A percentile compares a stretch with the other conserved stretches of the same genome.
These are phyloP conservation scores for Diarsia mendica DNA, from an alignment of 2,888 invertebrate species.

Conservation along the genomic window DNA sequence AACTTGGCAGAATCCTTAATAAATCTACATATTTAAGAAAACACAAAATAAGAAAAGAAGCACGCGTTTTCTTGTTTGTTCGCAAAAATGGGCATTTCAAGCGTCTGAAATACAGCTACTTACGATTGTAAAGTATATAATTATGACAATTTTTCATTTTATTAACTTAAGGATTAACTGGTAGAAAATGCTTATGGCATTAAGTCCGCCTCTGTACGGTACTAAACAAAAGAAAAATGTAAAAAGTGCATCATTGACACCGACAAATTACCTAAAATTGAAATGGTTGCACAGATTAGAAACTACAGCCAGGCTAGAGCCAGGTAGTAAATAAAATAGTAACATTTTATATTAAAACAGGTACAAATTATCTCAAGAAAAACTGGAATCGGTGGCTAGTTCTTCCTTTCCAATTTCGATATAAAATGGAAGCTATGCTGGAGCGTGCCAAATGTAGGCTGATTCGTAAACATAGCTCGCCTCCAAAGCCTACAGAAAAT, in stretches of 20 bases:
- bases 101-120: not conserved
- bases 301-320: no score
- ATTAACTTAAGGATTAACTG: no score
- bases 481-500: constrained; percentile 42
- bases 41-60: not conserved
- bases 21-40: constrained; percentile 3
- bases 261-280: not conserved
- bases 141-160: no score
- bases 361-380: constrained; percentile 12
- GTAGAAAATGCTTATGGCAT: no score
- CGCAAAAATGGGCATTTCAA: not conserved
- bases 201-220: no score
- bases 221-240: not conserved
- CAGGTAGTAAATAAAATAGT: not conserved
- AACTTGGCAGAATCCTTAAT: not conserved
- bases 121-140: no score
- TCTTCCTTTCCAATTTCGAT: constrained; percentile 10
- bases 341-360: not conserved
- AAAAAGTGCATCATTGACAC: not conserved
- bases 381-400: not conserved
- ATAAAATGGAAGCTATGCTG: constrained; percentile 17
- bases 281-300: not conserved
- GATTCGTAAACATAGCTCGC: constrained; percentile 44
- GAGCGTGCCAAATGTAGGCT: constrained; percentile 42
- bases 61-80: constrained; percentile 1